These are phyloP conservation scores for Mycteria americana DNA, from an alignment of 2,797 vertebrate species.

Conservation along the genomic window DNA sequence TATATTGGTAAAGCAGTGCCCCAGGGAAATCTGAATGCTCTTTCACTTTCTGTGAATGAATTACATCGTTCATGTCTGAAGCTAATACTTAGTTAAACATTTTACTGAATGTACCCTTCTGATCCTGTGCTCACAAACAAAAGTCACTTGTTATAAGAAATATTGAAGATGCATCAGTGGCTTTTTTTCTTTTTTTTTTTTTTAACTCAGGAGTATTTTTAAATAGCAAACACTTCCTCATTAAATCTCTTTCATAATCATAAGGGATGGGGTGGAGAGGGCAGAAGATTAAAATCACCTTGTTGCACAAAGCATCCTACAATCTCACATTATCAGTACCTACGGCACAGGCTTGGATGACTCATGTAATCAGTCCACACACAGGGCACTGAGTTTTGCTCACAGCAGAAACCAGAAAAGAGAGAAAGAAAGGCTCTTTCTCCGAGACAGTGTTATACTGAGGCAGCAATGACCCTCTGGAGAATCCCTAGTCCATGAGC, in stretches of 20 bases:
- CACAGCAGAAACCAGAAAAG: background rate
- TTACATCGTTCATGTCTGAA: background rate
- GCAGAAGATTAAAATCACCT: background rate
- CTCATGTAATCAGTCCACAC: background rate
- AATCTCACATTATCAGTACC: background rate
- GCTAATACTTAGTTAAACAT: background rate
- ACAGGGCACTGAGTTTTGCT: background rate
- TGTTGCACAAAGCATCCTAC: background rate
- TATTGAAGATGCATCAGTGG: background rate
- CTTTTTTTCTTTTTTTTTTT: background rate
- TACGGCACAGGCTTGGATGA: background rate
- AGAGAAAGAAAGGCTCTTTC: background rate
- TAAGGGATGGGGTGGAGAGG: background rate
- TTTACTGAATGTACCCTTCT: background rate
- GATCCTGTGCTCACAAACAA: background rate
- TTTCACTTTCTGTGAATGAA: conserved; percentile 22
- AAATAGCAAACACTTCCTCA: background rate
- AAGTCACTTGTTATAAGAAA: background rate
- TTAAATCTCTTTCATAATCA: background rate
- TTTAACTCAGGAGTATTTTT: background rate
- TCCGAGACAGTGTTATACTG: background rate
- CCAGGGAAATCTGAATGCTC: background rate
- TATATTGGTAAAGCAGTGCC: background rate
- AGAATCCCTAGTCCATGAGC: background rate
- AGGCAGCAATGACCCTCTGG: background rate